Evolutionary conservation across 2,113 vertebrate species (phyloP).

Genomic region (Heteronetta atricapilla): DNA sequence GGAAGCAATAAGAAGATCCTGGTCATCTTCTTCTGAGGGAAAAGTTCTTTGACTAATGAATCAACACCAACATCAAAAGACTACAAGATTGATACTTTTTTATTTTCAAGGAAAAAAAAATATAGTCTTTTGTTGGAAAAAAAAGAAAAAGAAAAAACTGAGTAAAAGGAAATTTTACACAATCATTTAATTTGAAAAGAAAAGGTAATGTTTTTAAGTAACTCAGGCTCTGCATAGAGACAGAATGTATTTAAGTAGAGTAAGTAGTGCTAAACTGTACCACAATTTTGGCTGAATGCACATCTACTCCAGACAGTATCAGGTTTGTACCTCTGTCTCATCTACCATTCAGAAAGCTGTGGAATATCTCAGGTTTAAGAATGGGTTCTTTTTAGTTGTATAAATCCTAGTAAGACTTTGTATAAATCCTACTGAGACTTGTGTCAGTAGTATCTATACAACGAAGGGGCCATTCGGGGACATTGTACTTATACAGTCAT

Average conservation of each 20-base stretch:
- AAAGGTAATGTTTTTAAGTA: neutral
- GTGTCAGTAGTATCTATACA: neutral
- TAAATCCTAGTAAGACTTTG: neutral
- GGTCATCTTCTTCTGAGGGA: neutral
- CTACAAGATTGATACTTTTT: neutral
- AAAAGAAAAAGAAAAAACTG: neutral
- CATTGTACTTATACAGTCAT: neutral
- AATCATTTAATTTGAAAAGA: neutral
- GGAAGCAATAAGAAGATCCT: neutral
- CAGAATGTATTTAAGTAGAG: neutral
- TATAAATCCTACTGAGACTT: neutral
- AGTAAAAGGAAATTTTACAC: neutral
- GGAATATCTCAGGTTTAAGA: neutral
- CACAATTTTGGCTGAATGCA: neutral
- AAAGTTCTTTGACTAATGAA: neutral
- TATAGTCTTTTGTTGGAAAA: neutral
- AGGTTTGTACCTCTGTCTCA: neutral
- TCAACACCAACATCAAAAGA: neutral
- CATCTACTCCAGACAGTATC: neutral
- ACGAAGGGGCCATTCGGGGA: neutral
- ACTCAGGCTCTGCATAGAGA: neutral
- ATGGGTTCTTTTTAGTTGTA: neutral
- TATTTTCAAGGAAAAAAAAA: neutral
- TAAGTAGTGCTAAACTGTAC: neutral
- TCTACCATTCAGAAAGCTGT: neutral